Base-by-base conservation (phyloP, 2,113 vertebrate species). In the Struthio camelus region DNA sequence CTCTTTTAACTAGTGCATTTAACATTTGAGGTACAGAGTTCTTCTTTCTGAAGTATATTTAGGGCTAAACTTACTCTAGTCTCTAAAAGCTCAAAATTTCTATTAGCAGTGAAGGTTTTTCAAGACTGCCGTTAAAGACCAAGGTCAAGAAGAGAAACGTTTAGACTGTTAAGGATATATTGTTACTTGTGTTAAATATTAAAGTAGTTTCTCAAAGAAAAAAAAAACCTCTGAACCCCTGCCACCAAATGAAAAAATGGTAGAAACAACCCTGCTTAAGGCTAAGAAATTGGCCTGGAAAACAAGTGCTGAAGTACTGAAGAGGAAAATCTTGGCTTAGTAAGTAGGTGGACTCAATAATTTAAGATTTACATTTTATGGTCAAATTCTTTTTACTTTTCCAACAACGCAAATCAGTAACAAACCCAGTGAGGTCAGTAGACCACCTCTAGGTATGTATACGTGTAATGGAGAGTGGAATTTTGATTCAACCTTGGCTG, bases 401-500 rank as follows among this genome's bases (percentile, higher is more conserved):
- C 32, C n/a, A 82, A 50, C 70, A 87, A 76, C 22, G 27, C 3
- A 58, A 91, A 77, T 89, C 30, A 54, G 48, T 82, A 84, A 67
- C 80, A 93, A 84, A 65, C 5, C 27, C 23, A 1, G 2, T 73
- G 51, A 94, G 56, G 62, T 87, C 78, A 75, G 38, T 38, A 77
- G 50, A 78, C 71, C 87, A 54, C 58, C 12, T 72, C 58, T n/a
- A 66, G 12, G 50, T 91, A 72, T 28, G 34, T 65, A 59, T 77
- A 66, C 34, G 8, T 73, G 69, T 71, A 84, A 67, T 24, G 11
- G n/a, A 83, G 46, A 86, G 23, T 78, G 65, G 48, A 83, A 95
- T 91, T 97, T 84, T 91, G 38, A 82, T 91, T 94, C 72, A 93
- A 1, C 44, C 6, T 14, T 59, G 27, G 36, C 17, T 94, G 11